phyloP scores from a whole-genome alignment of 2,113 vertebrate species.

The Sceloporus undulatus region DNA sequence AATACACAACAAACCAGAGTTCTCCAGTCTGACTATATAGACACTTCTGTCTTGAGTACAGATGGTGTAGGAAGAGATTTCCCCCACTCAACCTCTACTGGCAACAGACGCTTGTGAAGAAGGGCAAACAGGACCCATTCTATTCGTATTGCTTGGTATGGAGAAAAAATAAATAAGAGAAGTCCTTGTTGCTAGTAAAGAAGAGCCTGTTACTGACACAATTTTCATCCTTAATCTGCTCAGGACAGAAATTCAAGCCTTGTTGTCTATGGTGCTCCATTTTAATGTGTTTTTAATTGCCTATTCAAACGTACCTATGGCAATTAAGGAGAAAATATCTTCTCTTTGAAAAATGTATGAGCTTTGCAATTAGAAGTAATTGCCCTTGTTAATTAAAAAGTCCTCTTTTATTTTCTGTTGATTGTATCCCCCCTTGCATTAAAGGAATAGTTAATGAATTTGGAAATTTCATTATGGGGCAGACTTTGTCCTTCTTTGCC shows the following conservation, averaged over 20 bases:
- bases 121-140: conserved; percentile 20
- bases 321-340: conserved; percentile 78
- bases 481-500: background rate
- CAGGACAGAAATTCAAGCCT: conserved; percentile 57
- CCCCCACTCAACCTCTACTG: background rate
- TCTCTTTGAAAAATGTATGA: conserved; percentile 76
- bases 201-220: conserved; percentile 29
- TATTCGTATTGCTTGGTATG: conserved; percentile 51
- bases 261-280: conserved; percentile 68
- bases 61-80: background rate
- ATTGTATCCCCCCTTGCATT: conserved; percentile 51
- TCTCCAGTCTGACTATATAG: background rate
- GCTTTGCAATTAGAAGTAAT: conserved; percentile 78
- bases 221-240: conserved; percentile 51
- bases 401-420: conserved; percentile 75
- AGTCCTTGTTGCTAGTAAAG: conserved; percentile 35
- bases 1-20: background rate
- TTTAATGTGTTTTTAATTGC: conserved; percentile 82
- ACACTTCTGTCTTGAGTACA: conserved; percentile 3
- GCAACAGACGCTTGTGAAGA: conserved; percentile 48
- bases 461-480: conserved; percentile 56
- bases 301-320: conserved; percentile 72
- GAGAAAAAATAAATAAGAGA: conserved; percentile 30
- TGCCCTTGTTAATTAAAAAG: conserved; percentile 81
- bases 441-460: conserved; percentile 64